These are phyloP conservation scores for Rhopalosiphum nymphaeae DNA, from an alignment of 2,888 invertebrate genomes.

Conservation along the genomic window DNA sequence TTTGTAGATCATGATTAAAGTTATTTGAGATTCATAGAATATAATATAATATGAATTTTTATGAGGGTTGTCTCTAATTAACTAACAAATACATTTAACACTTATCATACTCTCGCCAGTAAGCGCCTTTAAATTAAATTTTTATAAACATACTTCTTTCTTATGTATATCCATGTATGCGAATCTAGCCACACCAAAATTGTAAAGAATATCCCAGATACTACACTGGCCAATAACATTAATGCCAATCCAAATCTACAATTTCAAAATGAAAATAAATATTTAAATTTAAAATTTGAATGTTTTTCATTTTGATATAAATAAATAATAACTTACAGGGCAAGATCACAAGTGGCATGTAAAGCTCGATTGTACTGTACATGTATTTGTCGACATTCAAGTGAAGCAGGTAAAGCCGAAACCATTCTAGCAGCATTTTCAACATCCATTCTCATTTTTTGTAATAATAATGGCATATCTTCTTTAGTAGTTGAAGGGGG, in stretches of 20 bases:
- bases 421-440: slow-evolving; percentile 75
- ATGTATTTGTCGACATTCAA: slow-evolving; percentile 88
- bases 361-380: slow-evolving; percentile 85
- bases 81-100: neutral
- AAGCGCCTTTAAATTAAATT: neutral
- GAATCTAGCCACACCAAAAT: slow-evolving; percentile 94
- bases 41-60: neutral
- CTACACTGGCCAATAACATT: slow-evolving; percentile 87
- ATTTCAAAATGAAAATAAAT: slow-evolving; percentile 3
- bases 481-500: slow-evolving; percentile 70
- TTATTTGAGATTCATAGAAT: neutral
- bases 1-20: neutral
- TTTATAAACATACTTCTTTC: slow-evolving; percentile 79
- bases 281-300: neutral
- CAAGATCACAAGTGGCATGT: slow-evolving; percentile 85
- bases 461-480: slow-evolving; percentile 71
- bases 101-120: neutral
- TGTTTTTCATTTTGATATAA: neutral
- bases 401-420: slow-evolving; percentile 76
- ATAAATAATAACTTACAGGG: slow-evolving; percentile 73
- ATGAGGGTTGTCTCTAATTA: neutral
- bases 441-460: slow-evolving; percentile 82
- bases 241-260: slow-evolving; percentile 80
- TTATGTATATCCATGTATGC: slow-evolving; percentile 96
- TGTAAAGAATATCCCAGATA: slow-evolving; percentile 90